phyloP scores from a whole-genome alignment of 2,888 invertebrate species.

The Meloe dianella region DNA sequence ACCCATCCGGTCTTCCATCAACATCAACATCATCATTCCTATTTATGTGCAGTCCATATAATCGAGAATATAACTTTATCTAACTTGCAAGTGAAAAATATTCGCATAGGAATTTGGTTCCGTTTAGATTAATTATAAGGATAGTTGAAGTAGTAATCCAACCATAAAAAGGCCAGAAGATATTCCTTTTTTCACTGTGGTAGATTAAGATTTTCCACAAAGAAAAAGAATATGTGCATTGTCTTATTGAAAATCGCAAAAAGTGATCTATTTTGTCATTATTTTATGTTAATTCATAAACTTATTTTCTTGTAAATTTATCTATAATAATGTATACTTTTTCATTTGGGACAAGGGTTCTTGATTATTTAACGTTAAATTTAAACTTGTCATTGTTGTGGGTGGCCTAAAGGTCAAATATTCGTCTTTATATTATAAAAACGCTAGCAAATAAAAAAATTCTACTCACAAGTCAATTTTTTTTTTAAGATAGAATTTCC shows the following conservation, averaged over 20 bases:
- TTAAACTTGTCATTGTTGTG: no score
- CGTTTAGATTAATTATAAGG: neutral
- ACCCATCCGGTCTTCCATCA: neutral
- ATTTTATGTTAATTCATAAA: no score
- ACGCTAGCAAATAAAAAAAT: no score
- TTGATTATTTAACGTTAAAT: neutral
- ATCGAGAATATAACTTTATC: neutral
- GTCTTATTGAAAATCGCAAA: neutral
- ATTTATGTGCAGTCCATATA: neutral
- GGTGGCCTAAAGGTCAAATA: no score
- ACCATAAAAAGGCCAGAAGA: neutral
- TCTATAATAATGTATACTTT: no score
- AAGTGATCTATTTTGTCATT: neutral
- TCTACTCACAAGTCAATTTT: no score
- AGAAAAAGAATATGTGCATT: neutral
- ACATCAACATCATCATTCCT: neutral
- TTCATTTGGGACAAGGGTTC: neutral
- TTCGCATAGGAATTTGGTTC: neutral
- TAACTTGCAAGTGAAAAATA: neutral
- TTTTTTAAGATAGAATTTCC: no score
- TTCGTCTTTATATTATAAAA: no score
- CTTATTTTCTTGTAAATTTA: no score
- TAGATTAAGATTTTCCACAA: neutral
- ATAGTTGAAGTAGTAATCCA: neutral
- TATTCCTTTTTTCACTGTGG: neutral